Conservation (phyloP, 2,113 vertebrate genomes). For the Dicrurus megarhynchus region DNA sequence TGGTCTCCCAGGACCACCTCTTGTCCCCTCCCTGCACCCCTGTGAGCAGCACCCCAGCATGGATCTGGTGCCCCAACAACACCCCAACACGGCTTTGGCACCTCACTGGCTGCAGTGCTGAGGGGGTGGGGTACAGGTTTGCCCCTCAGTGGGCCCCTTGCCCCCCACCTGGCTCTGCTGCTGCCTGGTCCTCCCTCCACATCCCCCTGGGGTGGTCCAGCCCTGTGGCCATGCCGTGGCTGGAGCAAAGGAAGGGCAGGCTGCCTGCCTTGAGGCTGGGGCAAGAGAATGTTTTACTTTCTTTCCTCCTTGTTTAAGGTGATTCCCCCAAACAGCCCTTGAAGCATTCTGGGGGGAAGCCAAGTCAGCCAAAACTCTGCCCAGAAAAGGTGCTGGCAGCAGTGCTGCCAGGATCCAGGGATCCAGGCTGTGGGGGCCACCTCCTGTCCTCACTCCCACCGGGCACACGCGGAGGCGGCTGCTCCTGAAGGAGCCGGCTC, state of each 20-base stretch:
- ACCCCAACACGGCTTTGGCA: accelerated
- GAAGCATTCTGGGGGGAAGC: accelerated
- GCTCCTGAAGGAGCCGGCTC: not conserved
- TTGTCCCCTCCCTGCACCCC: not conserved
- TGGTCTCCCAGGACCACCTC: no score
- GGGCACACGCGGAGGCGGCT: accelerated
- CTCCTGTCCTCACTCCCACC: not conserved
- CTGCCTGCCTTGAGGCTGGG: not conserved
- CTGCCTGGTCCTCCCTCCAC: not conserved
- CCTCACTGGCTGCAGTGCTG: accelerated
- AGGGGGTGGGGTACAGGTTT: accelerated
- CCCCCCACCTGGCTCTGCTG: accelerated
- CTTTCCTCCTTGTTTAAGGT: not conserved
- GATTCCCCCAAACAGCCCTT: not conserved
- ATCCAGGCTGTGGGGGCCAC: not conserved
- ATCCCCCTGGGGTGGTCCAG: not conserved
- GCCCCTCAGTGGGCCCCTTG: accelerated
- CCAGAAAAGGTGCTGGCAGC: not conserved
- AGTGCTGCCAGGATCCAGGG: not conserved
- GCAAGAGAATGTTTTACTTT: accelerated
- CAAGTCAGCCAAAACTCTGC: not conserved
- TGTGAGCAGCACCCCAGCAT: not conserved
- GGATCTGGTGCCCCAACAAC: not conserved
- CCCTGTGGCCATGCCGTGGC: accelerated
- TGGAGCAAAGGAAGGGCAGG: accelerated